Percentiles rank a stretch among this genome's conserved stretches.
These are phyloP conservation scores for Cryptoleucopteryx plumbea DNA, from an alignment of 2,113 vertebrate genomes.

Conservation along the genomic window DNA sequence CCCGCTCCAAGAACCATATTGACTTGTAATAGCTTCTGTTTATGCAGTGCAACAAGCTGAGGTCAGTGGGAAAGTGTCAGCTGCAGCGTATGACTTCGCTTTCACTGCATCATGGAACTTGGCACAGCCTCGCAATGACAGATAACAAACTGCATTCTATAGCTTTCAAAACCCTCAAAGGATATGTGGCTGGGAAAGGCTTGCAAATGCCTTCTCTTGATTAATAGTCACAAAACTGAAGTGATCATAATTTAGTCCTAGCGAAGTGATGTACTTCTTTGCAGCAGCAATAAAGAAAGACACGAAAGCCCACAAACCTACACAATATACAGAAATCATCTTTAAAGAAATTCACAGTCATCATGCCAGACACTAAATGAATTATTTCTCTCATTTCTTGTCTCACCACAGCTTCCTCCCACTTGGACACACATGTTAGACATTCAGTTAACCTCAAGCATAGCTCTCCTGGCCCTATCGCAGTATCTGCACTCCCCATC, in stretches of 20 bases:
- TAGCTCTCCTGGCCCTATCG: slow-evolving; percentile 18
- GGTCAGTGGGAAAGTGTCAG: slow-evolving; percentile 49
- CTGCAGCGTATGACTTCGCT: slow-evolving; percentile 1
- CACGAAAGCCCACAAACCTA: not conserved
- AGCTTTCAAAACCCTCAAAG: slow-evolving; percentile 43
- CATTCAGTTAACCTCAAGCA: slow-evolving; percentile 44
- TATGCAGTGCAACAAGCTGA: slow-evolving; percentile 19
- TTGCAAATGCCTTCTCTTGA: slow-evolving; percentile 29
- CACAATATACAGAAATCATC: slow-evolving; percentile 12
- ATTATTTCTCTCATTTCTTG: slow-evolving; percentile 56
- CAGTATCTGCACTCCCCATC: slow-evolving; percentile 56
- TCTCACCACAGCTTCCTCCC: slow-evolving; percentile 68
- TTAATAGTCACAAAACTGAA: slow-evolving; percentile 40
- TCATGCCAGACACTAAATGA: slow-evolving; percentile 50
- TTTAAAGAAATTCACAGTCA: slow-evolving; percentile 34
- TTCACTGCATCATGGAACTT: slow-evolving; percentile 54
- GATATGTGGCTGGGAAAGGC: slow-evolving; percentile 25
- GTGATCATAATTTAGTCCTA: slow-evolving; percentile 30
- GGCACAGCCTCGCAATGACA: not conserved
- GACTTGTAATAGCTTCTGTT: slow-evolving; percentile 38
- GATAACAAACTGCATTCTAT: slow-evolving; percentile 35
- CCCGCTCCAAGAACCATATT: not conserved
- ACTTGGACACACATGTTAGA: slow-evolving; percentile 64
- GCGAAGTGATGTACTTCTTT: slow-evolving; percentile 39
- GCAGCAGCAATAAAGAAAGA: not conserved